phyloP scores from a whole-genome alignment of 2,113 vertebrate genomes.

The Ancistrus triradiatus region DNA sequence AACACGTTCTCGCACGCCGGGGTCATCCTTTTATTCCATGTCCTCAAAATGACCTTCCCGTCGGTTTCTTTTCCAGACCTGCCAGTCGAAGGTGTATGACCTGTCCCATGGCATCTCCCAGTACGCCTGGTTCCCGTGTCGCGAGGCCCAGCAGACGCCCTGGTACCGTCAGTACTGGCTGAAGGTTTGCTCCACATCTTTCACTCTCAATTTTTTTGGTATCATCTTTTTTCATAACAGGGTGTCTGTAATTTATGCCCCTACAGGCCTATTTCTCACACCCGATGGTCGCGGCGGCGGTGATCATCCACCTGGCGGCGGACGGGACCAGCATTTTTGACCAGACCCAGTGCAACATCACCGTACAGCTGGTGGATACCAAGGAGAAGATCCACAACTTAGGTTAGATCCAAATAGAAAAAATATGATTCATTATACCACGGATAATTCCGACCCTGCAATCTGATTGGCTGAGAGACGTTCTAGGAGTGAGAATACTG shows the following conservation, averaged over 20 bases:
- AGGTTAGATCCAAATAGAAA: too few species aligned
- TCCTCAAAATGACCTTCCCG: too few species aligned
- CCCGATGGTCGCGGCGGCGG: conserved; percentile 92
- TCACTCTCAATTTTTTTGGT: not conserved
- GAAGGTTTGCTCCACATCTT: conserved; percentile 70
- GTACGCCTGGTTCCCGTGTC: conserved; percentile 94
- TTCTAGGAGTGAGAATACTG: too few species aligned
- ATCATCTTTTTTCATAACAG: too few species aligned
- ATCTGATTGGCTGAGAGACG: too few species aligned
- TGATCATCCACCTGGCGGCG: conserved; percentile 89
- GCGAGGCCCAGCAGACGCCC: conserved; percentile 65
- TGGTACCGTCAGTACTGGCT: conserved; percentile 83
- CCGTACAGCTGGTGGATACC: conserved; percentile 88
- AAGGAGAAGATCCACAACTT: conserved; percentile 85
- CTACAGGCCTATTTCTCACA: conserved; percentile 86
- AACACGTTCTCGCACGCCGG: too few species aligned
- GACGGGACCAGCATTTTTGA: conserved; percentile 87
- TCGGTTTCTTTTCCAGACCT: conserved; percentile 68
- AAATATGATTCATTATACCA: too few species aligned
- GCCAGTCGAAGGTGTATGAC: conserved; percentile 91
- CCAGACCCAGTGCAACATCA: conserved; percentile 89
- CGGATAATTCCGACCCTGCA: too few species aligned
- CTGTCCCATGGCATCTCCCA: conserved; percentile 85
- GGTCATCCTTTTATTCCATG: too few species aligned
- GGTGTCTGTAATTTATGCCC: not conserved